Evolutionary conservation across 2,888 invertebrate genomes (phyloP), one percentile per base, ranked within the genome.

Genomic region (Leptinotarsa tumamoca): DNA sequence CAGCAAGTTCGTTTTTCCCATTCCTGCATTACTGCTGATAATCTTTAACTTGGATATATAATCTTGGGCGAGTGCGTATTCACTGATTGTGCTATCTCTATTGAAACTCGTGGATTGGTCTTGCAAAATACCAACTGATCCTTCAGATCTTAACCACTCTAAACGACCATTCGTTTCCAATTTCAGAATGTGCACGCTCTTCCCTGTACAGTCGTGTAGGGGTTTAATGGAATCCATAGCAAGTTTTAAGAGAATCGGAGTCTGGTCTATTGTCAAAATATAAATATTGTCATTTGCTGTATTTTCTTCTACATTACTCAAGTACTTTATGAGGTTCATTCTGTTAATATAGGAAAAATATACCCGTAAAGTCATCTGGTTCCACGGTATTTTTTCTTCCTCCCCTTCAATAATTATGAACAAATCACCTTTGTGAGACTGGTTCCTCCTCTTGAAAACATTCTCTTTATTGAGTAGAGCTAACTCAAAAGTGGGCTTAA

Each of bases 1-100:
- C 3, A 74, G 23, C 67, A 74, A 66, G 14, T 66, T 70, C 4
- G 74, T 74, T 33, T 74, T 74, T 13, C 74, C 74, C 74, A 74
- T 74, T 21, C 74, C 70, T 1, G 74, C 74, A n/a, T 71, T 74
- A 1, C 67, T 71, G n/a, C 71, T 71, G 15, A 74, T 70, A 15
- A 74, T 74, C 27, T 66, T 70, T 3, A 52, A 50, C 18, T 17
- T 23, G 43, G 74, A 70, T 10, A 43, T 21, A 27, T 14, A 15
- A 13, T 56, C 43, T 1, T 49, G 15, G n/a, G 70, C 18, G 14
- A 74, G 23, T 15, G n/a, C 27, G 54, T 71, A 56, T 67, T 74
- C 74, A 21, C 33, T 67, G 43, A 74, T n/a, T n/a, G n/a, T 15
- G 23, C 49, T 21, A 33, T 56, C 58, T 18, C 49, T 49, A 1